Evolutionary conservation across 2,113 vertebrate genomes (phyloP), one percentile per base, ranked within the genome.

Genomic region (Oncorhynchus mykiss): DNA sequence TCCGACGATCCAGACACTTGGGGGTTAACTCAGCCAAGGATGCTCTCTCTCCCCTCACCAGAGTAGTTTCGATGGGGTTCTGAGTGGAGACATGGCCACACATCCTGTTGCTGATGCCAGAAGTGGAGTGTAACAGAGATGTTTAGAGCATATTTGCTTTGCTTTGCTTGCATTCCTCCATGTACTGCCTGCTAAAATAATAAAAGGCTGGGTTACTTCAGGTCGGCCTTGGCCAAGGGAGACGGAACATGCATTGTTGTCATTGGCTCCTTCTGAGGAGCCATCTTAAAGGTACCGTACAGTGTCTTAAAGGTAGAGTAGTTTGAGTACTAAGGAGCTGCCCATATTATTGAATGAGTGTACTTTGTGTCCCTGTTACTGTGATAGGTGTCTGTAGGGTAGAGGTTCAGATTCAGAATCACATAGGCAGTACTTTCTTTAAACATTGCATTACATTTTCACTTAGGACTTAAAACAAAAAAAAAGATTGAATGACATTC

Each of bases 181-280:
- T 85, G 85, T 83, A 82, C 84, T 79, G 84, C 89, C 51, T 91
- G 90, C 78, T 91, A 90, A 89, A 92, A 91, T 89, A 93, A 93
- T 90, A 92, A 87, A 86, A 79, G 82, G 77, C 80, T 76, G 80
- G 90, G 91, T 93, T 92, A 92, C 86, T 77, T 91, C 83, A 91
- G 89, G 91, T 89, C 86, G 82, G 71, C 86, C 80, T 79, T 83
- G 78, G 82, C 83, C 76, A 86, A 86, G 88, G 75, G 82, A 76
- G 83, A 85, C 68, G 85, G 87, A 88, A 85, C 88, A 89, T 74
- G 76, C 84, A 84, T 90, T 90, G 89, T 91, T 93, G 87, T 86
- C 82, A 84, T 87, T 91, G 90, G 91, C 88, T 88, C 64, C 71
- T 75, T 88, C 74, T 24, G 78, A 82, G 76, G 79, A 77, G 86